Percentiles rank a stretch among this genome's conserved stretches.
Evolutionary conservation across 2,113 vertebrate species (phyloP).

Genomic region (Thalassarche chlororhynchos): DNA sequence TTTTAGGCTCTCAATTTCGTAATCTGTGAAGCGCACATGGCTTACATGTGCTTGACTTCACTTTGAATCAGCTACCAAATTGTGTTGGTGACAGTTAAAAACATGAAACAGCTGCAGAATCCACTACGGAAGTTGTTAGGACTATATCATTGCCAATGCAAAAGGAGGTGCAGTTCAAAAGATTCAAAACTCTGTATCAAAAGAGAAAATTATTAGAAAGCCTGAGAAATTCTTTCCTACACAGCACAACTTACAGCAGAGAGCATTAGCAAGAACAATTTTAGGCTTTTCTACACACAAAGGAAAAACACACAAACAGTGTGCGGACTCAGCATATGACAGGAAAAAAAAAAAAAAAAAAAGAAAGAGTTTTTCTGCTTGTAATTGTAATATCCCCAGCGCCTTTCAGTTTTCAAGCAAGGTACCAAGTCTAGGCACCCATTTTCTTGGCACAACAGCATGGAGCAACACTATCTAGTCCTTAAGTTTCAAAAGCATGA

Average conservation of each 20-base stretch:
- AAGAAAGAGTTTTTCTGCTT: background rate
- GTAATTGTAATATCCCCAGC: background rate
- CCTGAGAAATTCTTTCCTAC: background rate
- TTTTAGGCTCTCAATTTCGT: background rate
- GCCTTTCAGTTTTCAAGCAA: background rate
- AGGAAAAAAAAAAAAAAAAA: background rate
- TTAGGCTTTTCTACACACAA: background rate
- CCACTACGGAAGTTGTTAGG: background rate
- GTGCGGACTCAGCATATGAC: background rate
- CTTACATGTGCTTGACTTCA: background rate
- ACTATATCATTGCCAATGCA: background rate
- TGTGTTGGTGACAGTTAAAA: background rate
- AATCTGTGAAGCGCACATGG: background rate
- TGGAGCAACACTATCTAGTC: fast-evolving
- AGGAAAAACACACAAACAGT: background rate
- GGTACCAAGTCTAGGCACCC: background rate
- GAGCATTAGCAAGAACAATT: background rate
- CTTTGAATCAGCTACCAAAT: background rate
- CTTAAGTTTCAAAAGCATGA: background rate
- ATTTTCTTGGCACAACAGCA: background rate
- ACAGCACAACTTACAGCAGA: background rate
- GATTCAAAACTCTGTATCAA: background rate
- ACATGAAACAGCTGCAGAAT: background rate
- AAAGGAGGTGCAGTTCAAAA: background rate
- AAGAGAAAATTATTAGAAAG: background rate